Percentiles rank a stretch among this genome's conserved stretches.
Evolutionary conservation across 1,140 invertebrate genomes (phyloP).

Genomic region (Drosophila murphyi): DNA sequence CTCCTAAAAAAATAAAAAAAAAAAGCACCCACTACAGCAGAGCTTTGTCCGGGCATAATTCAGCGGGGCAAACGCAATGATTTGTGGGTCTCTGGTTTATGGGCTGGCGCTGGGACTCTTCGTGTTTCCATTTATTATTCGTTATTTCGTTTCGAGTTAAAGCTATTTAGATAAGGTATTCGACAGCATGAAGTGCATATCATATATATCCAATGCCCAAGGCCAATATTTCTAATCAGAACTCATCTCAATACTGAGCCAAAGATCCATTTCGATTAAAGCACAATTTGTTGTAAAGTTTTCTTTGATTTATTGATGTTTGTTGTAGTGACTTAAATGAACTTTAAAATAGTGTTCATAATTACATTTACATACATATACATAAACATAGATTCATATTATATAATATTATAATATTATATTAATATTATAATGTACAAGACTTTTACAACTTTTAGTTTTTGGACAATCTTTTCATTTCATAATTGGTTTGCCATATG

Average conservation of each 20-base stretch:
- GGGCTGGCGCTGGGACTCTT: constrained; percentile 27
- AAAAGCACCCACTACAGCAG: not conserved
- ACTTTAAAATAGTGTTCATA: constrained; percentile 79
- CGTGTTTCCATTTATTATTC: constrained; percentile 5
- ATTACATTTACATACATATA: constrained; percentile 70
- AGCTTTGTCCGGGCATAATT: constrained; percentile 62
- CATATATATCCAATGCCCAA: not conserved
- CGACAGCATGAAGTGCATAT: constrained; percentile 12
- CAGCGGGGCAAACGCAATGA: constrained; percentile 77
- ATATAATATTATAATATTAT: constrained; percentile 38
- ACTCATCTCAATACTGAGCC: too few relatives aligned
- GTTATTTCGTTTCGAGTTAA: constrained; percentile 48
- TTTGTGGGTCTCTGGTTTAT: constrained; percentile 77
- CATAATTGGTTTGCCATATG: constrained; percentile 53
- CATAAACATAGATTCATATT: constrained; percentile 46
- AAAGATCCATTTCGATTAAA: too few relatives aligned
- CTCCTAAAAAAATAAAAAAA: not conserved
- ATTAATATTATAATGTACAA: constrained; percentile 65
- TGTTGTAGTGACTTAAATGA: constrained; percentile 79
- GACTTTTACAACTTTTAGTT: constrained; percentile 80
- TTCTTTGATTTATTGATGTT: constrained; percentile 79
- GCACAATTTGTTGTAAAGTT: constrained; percentile 51
- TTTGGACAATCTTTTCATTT: constrained; percentile 83
- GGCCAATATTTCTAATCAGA: too few relatives aligned
- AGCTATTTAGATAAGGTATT: constrained; percentile 47